Conservation (phyloP, 1,140 invertebrate species). For the Odontomachus brunneus region DNA sequence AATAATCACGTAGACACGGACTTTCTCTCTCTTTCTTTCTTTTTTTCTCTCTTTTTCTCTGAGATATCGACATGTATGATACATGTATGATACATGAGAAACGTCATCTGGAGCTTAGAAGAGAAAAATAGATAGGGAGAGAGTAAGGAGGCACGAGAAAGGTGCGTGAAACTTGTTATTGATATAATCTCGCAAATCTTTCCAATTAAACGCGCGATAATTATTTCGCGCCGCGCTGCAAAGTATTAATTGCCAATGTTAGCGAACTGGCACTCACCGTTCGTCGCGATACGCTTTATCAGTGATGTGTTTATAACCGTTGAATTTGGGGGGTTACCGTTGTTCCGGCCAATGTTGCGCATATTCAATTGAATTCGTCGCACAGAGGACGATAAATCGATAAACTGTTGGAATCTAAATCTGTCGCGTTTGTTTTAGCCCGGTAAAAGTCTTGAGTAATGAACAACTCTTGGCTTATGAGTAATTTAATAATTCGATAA, state of each 20-base stretch:
- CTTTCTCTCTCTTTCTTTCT: too few species aligned
- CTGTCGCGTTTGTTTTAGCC: background rate
- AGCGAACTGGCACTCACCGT: background rate
- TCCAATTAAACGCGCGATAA: conserved; percentile 22
- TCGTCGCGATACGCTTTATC: conserved; percentile 3
- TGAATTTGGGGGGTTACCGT: background rate
- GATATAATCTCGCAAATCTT: conserved; percentile 15
- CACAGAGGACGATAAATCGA: background rate
- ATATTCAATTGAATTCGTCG: background rate
- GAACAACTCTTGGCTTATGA: background rate
- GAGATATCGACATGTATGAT: too few species aligned
- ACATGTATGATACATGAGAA: background rate
- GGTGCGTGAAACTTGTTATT: background rate
- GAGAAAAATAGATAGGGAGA: background rate
- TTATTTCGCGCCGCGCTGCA: background rate
- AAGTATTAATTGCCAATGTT: conserved; percentile 12
- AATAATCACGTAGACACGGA: background rate
- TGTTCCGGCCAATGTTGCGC: background rate
- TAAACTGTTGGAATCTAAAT: background rate
- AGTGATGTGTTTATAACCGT: background rate
- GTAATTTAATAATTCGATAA: background rate
- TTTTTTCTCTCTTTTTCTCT: too few species aligned
- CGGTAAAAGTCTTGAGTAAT: background rate
- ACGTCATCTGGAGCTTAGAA: background rate
- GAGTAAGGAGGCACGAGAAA: too few species aligned